Conservation (phyloP, 2,797 vertebrate species). For the Phyllotis vaccarum region DNA sequence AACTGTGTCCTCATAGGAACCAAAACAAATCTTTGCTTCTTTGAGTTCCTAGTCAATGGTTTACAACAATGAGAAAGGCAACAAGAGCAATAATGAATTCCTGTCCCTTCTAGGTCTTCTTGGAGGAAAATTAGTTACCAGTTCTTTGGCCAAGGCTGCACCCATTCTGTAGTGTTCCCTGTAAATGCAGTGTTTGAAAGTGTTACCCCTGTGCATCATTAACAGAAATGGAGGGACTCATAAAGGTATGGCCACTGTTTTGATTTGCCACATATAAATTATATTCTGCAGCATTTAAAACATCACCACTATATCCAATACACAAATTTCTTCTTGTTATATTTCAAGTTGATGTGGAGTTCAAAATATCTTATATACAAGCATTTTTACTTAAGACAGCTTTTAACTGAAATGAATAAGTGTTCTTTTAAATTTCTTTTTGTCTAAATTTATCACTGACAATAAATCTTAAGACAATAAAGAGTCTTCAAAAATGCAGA, state of each 20-base stretch:
- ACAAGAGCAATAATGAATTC: background rate
- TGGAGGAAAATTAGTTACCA: background rate
- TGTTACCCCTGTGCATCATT: background rate
- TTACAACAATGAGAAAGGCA: background rate
- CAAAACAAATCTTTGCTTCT: background rate
- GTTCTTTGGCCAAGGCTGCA: background rate
- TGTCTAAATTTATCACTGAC: constrained; percentile 28
- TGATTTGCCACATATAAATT: background rate
- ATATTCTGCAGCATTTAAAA: constrained; percentile 58
- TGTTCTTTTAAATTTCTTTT: constrained; percentile 39
- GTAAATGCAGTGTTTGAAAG: background rate
- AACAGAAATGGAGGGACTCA: background rate
- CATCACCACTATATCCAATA: constrained; percentile 13
- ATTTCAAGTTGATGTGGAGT: background rate
- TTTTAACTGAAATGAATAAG: constrained; percentile 48
- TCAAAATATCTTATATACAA: background rate
- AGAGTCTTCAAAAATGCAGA: constrained; percentile 25
- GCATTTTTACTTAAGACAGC: background rate
- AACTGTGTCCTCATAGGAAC: background rate
- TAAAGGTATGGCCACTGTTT: background rate
- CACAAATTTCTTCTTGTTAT: constrained; percentile 15
- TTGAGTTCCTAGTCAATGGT: background rate
- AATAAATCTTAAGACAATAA: constrained; percentile 36
- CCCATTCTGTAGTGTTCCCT: background rate
- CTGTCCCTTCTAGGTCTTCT: background rate